These are phyloP conservation scores for Cotesia vestalis DNA, from an alignment of 1,140 invertebrate species.

Conservation along the genomic window DNA sequence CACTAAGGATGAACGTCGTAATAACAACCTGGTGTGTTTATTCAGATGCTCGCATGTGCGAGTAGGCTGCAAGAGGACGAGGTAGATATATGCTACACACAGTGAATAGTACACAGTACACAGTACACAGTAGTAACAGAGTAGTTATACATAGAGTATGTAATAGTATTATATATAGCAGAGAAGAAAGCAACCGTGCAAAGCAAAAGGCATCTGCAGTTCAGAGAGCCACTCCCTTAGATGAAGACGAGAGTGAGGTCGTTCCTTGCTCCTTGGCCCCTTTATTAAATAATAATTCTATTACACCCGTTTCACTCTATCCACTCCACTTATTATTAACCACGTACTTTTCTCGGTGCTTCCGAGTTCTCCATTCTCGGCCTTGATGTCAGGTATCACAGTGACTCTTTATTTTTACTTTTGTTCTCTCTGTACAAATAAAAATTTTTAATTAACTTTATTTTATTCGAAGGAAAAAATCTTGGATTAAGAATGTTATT, in stretches of 20 bases:
- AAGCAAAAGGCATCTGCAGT: neutral
- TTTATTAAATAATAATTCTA: constrained; percentile 21
- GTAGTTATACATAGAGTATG: no score
- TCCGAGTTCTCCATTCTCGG: neutral
- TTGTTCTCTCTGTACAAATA: no score
- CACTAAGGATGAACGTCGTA: neutral
- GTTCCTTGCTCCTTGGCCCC: constrained; percentile 31
- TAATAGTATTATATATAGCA: neutral
- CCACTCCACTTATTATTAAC: neutral
- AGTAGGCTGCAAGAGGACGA: neutral
- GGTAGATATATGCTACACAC: neutral
- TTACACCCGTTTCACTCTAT: neutral
- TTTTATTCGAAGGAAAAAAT: no score
- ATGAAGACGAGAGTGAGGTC: constrained; percentile 36
- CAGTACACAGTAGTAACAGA: no score
- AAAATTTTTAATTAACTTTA: no score
- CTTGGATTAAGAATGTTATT: no score
- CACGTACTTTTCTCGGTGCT: neutral
- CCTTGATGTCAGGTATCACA: neutral
- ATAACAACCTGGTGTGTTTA: constrained; percentile 4
- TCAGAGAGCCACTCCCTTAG: constrained; percentile 12
- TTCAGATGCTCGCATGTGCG: constrained; percentile 3
- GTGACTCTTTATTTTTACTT: no score
- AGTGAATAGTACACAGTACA: no score
- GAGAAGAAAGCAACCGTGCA: neutral